Evolutionary conservation across 2,797 vertebrate species (phyloP).

Genomic region (Rhincodon typus): DNA sequence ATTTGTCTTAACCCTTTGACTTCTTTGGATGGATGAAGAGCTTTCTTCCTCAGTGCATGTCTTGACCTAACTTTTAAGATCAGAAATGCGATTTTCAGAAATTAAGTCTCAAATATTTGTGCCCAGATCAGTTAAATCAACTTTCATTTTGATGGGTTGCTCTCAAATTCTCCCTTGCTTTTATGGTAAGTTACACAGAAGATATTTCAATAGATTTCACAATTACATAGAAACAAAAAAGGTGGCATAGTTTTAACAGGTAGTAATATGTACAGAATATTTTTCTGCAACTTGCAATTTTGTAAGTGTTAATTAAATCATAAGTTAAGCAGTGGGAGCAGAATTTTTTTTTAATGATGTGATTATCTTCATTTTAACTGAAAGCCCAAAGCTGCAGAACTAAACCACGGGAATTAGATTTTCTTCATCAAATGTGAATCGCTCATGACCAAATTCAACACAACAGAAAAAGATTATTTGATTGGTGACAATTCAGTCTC

Average conservation of each 20-base stretch:
- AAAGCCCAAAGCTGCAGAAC: background rate
- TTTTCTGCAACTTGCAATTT: background rate
- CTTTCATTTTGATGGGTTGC: background rate
- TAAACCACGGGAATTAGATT: background rate
- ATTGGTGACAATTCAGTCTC: background rate
- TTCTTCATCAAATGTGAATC: background rate
- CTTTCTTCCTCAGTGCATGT: background rate
- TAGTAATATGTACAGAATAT: background rate
- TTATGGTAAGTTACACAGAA: background rate
- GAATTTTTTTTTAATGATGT: background rate
- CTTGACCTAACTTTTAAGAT: background rate
- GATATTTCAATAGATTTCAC: background rate
- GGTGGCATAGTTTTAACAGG: background rate
- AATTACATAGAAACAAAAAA: background rate
- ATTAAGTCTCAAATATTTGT: background rate
- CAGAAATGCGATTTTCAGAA: background rate
- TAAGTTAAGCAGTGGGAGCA: background rate
- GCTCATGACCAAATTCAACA: background rate
- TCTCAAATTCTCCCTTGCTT: background rate
- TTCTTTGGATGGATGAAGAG: background rate
- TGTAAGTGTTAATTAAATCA: background rate
- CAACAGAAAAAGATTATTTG: background rate
- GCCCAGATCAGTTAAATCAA: background rate
- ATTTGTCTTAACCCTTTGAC: background rate
- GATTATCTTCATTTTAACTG: background rate